These are phyloP conservation scores for Andrena dorsata DNA, from an alignment of 2,888 invertebrate genomes.

Conservation along the genomic window DNA sequence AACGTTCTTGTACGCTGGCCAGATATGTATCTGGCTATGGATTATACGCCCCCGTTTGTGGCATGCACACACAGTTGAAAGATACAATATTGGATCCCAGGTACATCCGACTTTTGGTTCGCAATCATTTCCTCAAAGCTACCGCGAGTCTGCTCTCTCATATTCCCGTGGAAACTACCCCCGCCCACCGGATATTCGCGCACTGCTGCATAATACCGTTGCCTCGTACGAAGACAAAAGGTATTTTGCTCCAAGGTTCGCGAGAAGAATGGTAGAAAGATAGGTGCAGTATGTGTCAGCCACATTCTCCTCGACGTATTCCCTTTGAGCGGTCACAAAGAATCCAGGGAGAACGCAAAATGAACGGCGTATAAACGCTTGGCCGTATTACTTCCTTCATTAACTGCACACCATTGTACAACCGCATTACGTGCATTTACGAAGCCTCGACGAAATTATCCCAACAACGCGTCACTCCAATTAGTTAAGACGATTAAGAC, in stretches of 20 bases:
- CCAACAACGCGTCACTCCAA: too few species aligned
- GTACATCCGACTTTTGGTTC: slow-evolving; percentile 37
- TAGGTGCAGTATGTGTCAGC: slow-evolving; percentile 8
- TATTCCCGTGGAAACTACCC: slow-evolving; percentile 38
- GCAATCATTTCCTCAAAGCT: slow-evolving; percentile 64
- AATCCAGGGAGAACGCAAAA: slow-evolving; percentile 43
- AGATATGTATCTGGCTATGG: background rate
- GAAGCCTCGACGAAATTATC: too few species aligned
- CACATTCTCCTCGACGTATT: slow-evolving; percentile 44
- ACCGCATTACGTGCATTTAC: background rate
- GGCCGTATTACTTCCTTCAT: background rate
- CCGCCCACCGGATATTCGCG: slow-evolving; percentile 19
- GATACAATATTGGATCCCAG: slow-evolving; percentile 51
- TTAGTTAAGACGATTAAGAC: too few species aligned
- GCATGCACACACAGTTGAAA: slow-evolving; percentile 3
- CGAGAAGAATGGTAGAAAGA: slow-evolving; percentile 62
- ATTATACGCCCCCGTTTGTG: background rate
- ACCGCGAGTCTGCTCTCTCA: slow-evolving; percentile 46
- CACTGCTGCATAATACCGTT: slow-evolving; percentile 45
- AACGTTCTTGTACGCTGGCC: background rate
- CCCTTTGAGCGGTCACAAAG: slow-evolving; percentile 63
- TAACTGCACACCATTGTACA: background rate
- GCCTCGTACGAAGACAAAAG: slow-evolving; percentile 59
- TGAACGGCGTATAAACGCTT: slow-evolving; percentile 26
- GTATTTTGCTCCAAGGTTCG: slow-evolving; percentile 49